phyloP scores from a whole-genome alignment of 1,140 invertebrate species.

The Drosophila bocki region DNA sequence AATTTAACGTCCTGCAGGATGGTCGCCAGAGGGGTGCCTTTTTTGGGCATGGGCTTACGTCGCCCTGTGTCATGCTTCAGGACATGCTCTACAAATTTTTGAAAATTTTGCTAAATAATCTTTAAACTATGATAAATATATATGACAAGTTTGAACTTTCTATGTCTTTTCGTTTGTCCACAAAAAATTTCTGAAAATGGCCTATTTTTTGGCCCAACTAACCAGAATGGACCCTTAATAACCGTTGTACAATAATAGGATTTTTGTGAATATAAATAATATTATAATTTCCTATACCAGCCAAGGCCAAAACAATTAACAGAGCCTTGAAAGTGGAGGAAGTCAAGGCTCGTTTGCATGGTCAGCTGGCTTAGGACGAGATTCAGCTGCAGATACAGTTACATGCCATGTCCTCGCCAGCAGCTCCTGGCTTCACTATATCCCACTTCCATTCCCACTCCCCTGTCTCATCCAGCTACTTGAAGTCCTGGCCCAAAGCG shows the following conservation, averaged over 20 bases:
- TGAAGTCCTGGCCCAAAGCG: constrained; percentile 41
- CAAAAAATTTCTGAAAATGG: too few relatives aligned
- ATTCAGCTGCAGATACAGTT: constrained; percentile 14
- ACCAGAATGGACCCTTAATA: too few relatives aligned
- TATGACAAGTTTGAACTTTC: too few relatives aligned
- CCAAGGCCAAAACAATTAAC: constrained; percentile 23
- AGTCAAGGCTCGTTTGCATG: constrained; percentile 35
- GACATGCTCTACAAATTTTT: too few relatives aligned
- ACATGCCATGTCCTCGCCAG: constrained; percentile 23
- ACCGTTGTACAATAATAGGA: background rate
- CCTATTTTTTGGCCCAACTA: too few relatives aligned
- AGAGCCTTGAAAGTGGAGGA: background rate
- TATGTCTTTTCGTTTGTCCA: too few relatives aligned
- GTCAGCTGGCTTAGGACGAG: constrained; percentile 16
- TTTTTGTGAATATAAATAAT: background rate
- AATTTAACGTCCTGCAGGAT: too few relatives aligned
- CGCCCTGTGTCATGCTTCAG: too few relatives aligned
- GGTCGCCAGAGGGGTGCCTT: too few relatives aligned
- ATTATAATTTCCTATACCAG: background rate
- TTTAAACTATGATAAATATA: too few relatives aligned
- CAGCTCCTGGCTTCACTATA: constrained; percentile 14
- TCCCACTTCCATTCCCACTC: background rate
- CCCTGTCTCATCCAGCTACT: background rate
- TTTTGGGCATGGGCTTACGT: too few relatives aligned
- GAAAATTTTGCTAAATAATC: too few relatives aligned